Evolutionary conservation across 1,140 invertebrate species (phyloP).

Genomic region (Tetramorium alpestre): DNA sequence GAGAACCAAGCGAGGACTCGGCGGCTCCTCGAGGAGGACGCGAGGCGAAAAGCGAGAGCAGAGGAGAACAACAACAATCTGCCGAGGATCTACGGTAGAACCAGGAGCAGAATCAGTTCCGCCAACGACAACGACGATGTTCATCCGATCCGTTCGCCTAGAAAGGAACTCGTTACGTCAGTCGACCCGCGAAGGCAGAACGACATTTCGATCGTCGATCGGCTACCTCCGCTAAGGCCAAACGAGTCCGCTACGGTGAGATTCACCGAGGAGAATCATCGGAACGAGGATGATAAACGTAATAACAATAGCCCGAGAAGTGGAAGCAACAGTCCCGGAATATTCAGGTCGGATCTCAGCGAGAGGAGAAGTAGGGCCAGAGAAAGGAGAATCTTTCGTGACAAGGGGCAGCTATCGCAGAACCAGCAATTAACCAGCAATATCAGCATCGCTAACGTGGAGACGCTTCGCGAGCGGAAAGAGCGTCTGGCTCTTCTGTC

Average conservation of each 20-base stretch:
- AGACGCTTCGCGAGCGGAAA: conserved; percentile 73
- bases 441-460: conserved; percentile 32
- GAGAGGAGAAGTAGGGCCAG: conserved; percentile 82
- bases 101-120: conserved; percentile 54
- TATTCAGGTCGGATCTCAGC: conserved; percentile 73
- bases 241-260: conserved; percentile 59
- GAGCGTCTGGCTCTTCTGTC: conserved; percentile 66
- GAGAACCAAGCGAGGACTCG: conserved; percentile 82
- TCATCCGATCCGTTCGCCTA: conserved; percentile 14
- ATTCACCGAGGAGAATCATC: conserved; percentile 63
- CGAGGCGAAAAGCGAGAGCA: conserved; percentile 73
- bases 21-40: conserved; percentile 82
- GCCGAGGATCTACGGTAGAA: conserved; percentile 63
- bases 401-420: conserved; percentile 56
- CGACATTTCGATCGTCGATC: conserved; percentile 51
- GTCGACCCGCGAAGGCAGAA: conserved; percentile 46
- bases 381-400: conserved; percentile 79
- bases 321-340: conserved; percentile 60
- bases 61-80: conserved; percentile 79
- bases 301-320: conserved; percentile 76
- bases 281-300: conserved; percentile 67
- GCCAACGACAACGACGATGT: conserved; percentile 65
- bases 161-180: conserved; percentile 26
- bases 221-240: conserved; percentile 68
- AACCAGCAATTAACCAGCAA: conserved; percentile 11